These are phyloP conservation scores for Sitobion miscanthi DNA, from an alignment of 1,140 invertebrate genomes.

Conservation along the genomic window DNA sequence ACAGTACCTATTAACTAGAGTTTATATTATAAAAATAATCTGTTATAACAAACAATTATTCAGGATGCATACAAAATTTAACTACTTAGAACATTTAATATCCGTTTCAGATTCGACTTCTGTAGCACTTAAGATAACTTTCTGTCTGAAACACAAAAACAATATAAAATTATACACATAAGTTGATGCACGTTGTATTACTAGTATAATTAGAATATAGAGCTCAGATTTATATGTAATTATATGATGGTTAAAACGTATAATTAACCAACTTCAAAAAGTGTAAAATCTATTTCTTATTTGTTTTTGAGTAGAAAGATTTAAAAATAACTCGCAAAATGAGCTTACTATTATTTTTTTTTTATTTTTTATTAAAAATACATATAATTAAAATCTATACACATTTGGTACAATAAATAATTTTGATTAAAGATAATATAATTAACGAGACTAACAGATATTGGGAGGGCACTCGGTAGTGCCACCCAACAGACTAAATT, in stretches of 20 bases:
- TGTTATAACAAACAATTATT: not conserved
- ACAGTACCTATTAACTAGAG: not conserved
- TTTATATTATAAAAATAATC: not conserved
- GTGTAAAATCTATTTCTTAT: not conserved
- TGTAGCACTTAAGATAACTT: not conserved
- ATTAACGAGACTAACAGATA: no score
- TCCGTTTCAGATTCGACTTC: not conserved
- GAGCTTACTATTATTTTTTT: not conserved
- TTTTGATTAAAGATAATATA: no score
- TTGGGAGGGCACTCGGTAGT: no score
- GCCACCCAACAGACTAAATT: no score
- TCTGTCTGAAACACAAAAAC: slow-evolving; percentile 16
- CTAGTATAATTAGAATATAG: not conserved
- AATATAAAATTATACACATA: not conserved
- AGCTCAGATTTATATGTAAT: not conserved
- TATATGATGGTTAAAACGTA: not conserved
- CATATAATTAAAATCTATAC: no score
- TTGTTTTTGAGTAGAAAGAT: no score
- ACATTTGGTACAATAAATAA: no score
- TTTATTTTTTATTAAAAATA: not conserved
- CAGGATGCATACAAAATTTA: not conserved
- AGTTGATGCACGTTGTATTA: no score
- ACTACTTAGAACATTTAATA: not conserved
- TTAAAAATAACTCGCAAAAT: no score
- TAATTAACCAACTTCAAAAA: not conserved